Percentiles rank a stretch among this genome's conserved stretches.
These are phyloP conservation scores for Riparia riparia DNA, from an alignment of 2,113 vertebrate genomes.

Conservation along the genomic window DNA sequence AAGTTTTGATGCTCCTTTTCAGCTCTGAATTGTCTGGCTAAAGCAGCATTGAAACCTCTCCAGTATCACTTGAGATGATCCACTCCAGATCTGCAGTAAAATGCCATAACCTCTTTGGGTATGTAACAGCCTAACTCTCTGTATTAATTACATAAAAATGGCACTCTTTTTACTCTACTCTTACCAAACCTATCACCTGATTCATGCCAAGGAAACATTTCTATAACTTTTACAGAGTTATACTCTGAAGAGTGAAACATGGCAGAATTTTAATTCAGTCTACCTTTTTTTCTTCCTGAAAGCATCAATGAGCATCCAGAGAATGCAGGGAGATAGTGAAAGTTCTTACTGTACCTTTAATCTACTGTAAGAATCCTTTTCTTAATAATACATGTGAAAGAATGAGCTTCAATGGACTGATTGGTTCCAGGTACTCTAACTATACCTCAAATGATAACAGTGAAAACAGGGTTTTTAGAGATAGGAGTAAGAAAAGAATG, in stretches of 20 bases:
- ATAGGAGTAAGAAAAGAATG: neutral
- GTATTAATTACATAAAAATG: neutral
- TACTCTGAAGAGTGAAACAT: neutral
- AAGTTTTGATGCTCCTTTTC: neutral
- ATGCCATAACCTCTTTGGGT: neutral
- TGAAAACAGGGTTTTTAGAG: neutral
- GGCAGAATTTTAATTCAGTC: neutral
- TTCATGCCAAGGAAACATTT: neutral
- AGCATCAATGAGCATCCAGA: neutral
- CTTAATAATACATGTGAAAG: constrained; percentile 1
- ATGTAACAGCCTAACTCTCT: neutral
- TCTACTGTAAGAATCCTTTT: neutral
- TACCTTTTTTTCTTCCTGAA: neutral
- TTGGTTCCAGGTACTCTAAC: neutral
- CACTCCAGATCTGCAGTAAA: neutral
- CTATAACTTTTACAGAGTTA: neutral
- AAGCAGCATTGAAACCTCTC: neutral
- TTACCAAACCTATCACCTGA: neutral
- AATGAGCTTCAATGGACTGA: neutral
- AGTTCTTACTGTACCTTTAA: neutral
- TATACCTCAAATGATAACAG: neutral
- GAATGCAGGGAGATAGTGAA: neutral
- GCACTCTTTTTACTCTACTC: neutral
- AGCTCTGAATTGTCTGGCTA: neutral
- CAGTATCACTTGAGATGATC: neutral